Evolutionary conservation across 2,888 invertebrate species (phyloP), one percentile per base, ranked within the genome.

Genomic region (Philopedon plagiatum): DNA sequence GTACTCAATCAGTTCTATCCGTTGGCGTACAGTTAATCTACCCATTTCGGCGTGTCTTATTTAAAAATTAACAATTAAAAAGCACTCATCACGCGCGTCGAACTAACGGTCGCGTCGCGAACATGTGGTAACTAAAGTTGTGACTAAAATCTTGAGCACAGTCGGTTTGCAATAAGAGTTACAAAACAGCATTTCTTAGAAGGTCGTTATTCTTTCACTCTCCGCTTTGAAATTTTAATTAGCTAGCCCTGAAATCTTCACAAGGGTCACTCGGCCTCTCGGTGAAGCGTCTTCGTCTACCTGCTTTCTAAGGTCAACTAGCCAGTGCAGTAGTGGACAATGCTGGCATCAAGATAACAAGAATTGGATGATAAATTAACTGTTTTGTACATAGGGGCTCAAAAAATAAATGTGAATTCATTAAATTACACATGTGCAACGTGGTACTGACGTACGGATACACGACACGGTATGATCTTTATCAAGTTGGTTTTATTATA

Each of bases 121-220:
- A 23, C 51, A 54, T 54, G 51, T 54, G 51, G 13, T 29, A 8
- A 51, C 51, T 1, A 15, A 29, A 15, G 15, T 18, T 29, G 21
- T 18, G 19, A 46, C 51, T 51, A 26, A 26, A 23, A n/a, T n/a
- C 23, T n/a, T 23, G 5, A 8, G 26, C 18, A 26, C n/a, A 5
- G 46, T 21, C 9, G 19, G 46, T 21, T 46, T 23, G 23, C 46
- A 8, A 19, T 44, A 44, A 7, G 7, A 54, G 51, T 29, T 9
- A 26, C 9, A 54, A 49, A 32, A 1, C 51, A 13, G 13, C 29
- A 15, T 29, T 54, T 54, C 29, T 54, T 9, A 3, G 29, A 54
- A 54, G 51, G 29, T 54, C 51, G 51, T 54, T 54, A 15, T 29
- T 54, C 51, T 54, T 32, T 54, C 9, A 5, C 18, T 41, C 19